These are phyloP conservation scores for Suncus etruscus DNA, from an alignment of 2,113 vertebrate genomes.

Conservation along the genomic window DNA sequence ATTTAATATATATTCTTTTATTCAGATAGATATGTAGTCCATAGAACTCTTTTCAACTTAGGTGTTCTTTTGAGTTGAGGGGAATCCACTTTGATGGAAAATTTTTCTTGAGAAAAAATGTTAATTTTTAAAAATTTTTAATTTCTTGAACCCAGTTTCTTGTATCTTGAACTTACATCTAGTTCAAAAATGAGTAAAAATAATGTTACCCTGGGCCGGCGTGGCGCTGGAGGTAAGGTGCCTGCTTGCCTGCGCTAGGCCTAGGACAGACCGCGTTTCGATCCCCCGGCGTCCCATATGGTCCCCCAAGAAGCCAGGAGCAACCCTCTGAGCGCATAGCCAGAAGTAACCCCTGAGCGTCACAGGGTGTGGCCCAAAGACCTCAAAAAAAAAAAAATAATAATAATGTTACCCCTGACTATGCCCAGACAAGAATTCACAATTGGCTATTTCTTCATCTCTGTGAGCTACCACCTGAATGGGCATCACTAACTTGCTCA, in stretches of 20 bases:
- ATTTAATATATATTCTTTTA: background rate
- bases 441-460: background rate
- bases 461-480: background rate
- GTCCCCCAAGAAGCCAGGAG: too few relatives aligned
- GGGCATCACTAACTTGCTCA: background rate
- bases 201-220: accelerated
- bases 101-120: background rate
- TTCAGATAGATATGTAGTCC: too few relatives aligned
- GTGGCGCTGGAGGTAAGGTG: too few relatives aligned
- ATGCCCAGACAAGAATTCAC: background rate
- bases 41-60: background rate
- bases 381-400: too few relatives aligned
- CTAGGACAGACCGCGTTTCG: too few relatives aligned
- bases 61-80: background rate
- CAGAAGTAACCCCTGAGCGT: too few relatives aligned
- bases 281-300: too few relatives aligned
- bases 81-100: background rate
- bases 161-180: background rate
- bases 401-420: accelerated
- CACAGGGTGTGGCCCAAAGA: too few relatives aligned
- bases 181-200: background rate
- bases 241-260: too few relatives aligned
- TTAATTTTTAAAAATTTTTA: background rate
- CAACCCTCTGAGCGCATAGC: too few relatives aligned
- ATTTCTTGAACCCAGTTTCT: background rate